Evolutionary conservation across 2,888 invertebrate genomes (phyloP).

Genomic region (Chorisops tibialis): DNA sequence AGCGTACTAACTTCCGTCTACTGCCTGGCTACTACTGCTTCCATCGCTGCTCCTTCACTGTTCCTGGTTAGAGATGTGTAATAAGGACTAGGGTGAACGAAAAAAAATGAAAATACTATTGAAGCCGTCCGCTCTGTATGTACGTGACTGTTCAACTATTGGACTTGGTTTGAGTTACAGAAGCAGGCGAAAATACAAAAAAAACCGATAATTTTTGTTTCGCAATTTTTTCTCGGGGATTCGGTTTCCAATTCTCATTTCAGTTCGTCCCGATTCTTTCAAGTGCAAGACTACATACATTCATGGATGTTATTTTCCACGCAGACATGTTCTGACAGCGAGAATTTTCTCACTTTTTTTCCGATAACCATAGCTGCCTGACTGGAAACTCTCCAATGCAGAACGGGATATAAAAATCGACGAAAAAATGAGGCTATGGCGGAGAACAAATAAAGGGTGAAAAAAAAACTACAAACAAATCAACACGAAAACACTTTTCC

Average conservation of each 20-base stretch:
- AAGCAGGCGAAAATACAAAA: not conserved
- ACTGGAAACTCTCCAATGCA: not conserved
- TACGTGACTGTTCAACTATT: constrained; percentile 15
- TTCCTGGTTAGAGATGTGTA: not conserved
- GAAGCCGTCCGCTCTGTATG: not conserved
- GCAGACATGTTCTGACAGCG: constrained; percentile 28
- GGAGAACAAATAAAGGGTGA: not conserved
- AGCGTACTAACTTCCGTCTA: not conserved
- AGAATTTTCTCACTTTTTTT: constrained; percentile 30
- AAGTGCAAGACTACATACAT: constrained; percentile 19
- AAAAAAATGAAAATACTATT: too few relatives aligned
- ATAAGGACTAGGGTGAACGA: not conserved
- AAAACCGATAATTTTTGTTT: not conserved
- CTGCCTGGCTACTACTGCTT: not conserved
- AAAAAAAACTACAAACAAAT: too few relatives aligned
- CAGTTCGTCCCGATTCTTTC: constrained; percentile 25
- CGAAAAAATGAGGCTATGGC: not conserved
- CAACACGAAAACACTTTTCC: too few relatives aligned
- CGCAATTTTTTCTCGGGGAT: constrained; percentile 25
- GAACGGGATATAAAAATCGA: constrained; percentile 9
- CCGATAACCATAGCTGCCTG: not conserved
- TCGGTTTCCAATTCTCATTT: constrained; percentile 30
- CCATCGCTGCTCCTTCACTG: not conserved
- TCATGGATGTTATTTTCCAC: constrained; percentile 3
- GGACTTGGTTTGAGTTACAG: too few relatives aligned